Evolutionary conservation across 2,113 vertebrate species (phyloP), one percentile per base, ranked within the genome.

Genomic region (Rhabdornis inornatus): DNA sequence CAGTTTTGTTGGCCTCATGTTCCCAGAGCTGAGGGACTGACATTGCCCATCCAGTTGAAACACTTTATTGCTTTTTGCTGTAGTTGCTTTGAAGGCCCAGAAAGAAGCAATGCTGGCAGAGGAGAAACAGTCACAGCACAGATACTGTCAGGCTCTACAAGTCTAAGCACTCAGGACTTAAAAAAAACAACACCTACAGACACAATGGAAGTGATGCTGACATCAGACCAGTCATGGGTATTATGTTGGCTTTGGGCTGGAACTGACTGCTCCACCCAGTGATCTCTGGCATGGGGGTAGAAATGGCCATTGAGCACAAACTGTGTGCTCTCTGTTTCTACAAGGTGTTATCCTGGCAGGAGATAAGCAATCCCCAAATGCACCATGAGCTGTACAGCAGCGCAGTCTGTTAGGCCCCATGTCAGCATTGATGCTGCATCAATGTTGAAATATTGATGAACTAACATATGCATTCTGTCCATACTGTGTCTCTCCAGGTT

Each of bases 181-280:
- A 77, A 81, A 70, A 71, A 78, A 71, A 4, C 39, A 33, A 33
- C 11, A 28, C 16, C 35, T 70, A 27, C 16, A 66, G 15, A 12
- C 35, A 12, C 40, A n/a, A 5, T 30, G 30, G 40, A 78, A 78
- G 52, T 8, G 47, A 28, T 64, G 52, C 44, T 0, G 3, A 78
- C 33, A 35, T 57, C 56, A 89, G 70, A 63, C 52, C 56, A 35
- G 16, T 40, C 11, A 7, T 4, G 61, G 13, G 25, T 35, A 30
- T 39, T 12, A 0, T 10, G 16, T 13, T 24, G 37, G 52, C 57
- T 68, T 61, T 59, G 30, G 60, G n/a, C 68, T 68, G 47, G 55
- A 33, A 69, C 37, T 1, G 0, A 7, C n/a, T 18, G 11, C 2
- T 7, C 6, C 37, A 25, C 17, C n/a, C 49, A 35, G 42, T 0